Evolutionary conservation across 1,140 invertebrate genomes (phyloP), one percentile per base, ranked within the genome.

Genomic region (Cydia amplana): DNA sequence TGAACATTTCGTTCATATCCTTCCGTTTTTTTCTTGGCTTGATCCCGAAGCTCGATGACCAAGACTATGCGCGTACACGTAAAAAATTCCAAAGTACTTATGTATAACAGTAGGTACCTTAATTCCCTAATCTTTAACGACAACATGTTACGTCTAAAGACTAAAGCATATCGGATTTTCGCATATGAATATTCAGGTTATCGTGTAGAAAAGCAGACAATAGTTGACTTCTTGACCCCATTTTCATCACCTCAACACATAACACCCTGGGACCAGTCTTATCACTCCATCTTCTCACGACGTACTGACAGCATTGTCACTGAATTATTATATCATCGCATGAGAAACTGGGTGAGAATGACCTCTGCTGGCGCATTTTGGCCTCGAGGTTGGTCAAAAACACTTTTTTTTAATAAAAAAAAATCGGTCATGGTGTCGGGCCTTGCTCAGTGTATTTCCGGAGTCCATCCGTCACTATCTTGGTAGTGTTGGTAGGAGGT

Each of bases 151-250:
- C 1, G 32, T 36, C 6, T 36, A 36, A 36, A 36, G 32, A 6
- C 7, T 36, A 36, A 7, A 6, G 36, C 36, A 40, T 10, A 10
- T 40, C 36, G 36, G 36, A 40, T 40, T 40, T 40, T 40, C 46
- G 46, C 14, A 49, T 49, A n/a, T 49, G 16, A 28, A 67, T 20
- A 70, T 10, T 40, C 65, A 32, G 32, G 32, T 70, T 70, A 40
- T 20, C n/a, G 36, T 16, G 23, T 16, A 67, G 12, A 67, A 6
- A 70, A 70, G 0, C 25, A 36, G 0, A 36, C 36, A 70, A 70
- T 36, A 70, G 28, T 36, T 20, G 32, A 36, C 65, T 65, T 70
- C 9, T 70, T 70, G 65, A 70, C 65, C 16, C 65, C 28, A 70
- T 70, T 70, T 70, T 70, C 65, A 70, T 43, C 65, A 70, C 14